Conservation (phyloP, 2,888 invertebrate species). For the Drosophila paranaensis region DNA sequence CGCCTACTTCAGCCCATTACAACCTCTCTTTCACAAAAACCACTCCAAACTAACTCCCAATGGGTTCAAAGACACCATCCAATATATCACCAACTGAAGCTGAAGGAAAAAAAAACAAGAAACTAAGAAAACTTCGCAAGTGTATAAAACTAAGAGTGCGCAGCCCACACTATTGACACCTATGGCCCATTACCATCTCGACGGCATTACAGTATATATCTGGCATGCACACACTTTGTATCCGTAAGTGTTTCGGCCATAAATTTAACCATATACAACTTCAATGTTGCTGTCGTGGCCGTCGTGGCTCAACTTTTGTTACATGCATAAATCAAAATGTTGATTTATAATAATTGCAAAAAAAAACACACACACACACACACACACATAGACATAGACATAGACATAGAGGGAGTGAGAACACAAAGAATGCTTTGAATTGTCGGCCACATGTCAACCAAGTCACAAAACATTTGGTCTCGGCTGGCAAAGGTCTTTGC, state of each 20-base stretch:
- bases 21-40: no score
- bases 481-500: not conserved
- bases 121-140: constrained; percentile 1
- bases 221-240: constrained; percentile 54
- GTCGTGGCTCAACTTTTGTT: constrained; percentile 61
- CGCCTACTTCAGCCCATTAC: not conserved
- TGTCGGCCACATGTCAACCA: constrained; percentile 67
- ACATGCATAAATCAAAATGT: constrained; percentile 74
- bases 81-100: not conserved
- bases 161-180: constrained; percentile 13
- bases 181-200: constrained; percentile 14
- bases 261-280: constrained; percentile 52
- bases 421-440: constrained; percentile 41
- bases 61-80: not conserved
- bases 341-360: constrained; percentile 75
- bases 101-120: not conserved
- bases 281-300: constrained; percentile 49
- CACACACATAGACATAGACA: not conserved
- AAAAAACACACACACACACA: constrained; percentile 61
- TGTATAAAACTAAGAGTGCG: constrained; percentile 9
- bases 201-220: constrained; percentile 5
- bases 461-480: constrained; percentile 32
- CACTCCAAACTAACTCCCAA: not conserved
- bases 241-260: constrained; percentile 65
- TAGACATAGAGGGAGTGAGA: not conserved